Evolutionary conservation across 2,797 vertebrate genomes (phyloP).

Genomic region (Erpetoichthys calabaricus): DNA sequence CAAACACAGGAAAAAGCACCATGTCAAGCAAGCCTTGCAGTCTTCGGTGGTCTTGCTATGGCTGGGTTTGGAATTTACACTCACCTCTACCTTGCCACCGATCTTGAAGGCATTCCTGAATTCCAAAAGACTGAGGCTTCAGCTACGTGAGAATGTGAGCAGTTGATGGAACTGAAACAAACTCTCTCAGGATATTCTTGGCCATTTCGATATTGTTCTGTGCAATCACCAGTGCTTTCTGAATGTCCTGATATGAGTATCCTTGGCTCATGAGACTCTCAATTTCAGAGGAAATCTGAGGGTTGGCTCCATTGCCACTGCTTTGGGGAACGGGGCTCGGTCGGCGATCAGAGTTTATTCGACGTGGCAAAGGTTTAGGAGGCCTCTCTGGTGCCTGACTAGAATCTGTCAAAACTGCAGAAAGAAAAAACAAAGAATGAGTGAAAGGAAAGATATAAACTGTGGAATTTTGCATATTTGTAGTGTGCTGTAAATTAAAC

Average conservation of each 20-base stretch:
- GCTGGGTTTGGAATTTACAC: too few relatives aligned
- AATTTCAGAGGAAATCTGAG: conserved; percentile 80
- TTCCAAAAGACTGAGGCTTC: too few relatives aligned
- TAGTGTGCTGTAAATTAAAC: background rate
- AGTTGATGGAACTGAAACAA: conserved; percentile 80
- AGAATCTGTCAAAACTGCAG: conserved; percentile 55
- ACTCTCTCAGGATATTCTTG: conserved; percentile 92
- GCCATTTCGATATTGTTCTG: conserved; percentile 98
- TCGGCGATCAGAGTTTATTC: conserved; percentile 84
- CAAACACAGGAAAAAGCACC: too few relatives aligned
- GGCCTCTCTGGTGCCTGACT: conserved; percentile 81
- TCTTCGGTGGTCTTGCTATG: too few relatives aligned
- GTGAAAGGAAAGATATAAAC: background rate
- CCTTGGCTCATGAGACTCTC: conserved; percentile 91
- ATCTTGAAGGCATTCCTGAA: too few relatives aligned
- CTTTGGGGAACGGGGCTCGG: conserved; percentile 38
- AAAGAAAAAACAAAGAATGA: background rate
- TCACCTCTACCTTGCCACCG: too few relatives aligned
- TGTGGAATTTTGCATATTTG: background rate
- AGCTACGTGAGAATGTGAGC: conserved; percentile 88
- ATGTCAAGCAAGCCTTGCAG: too few relatives aligned
- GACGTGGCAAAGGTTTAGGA: conserved; percentile 80
- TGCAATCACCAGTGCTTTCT: conserved; percentile 94
- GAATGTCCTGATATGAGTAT: conserved; percentile 96
- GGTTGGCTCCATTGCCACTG: conserved; percentile 26